phyloP scores from a whole-genome alignment of 2,888 invertebrate species.

The Danaus chrysippus region DNA sequence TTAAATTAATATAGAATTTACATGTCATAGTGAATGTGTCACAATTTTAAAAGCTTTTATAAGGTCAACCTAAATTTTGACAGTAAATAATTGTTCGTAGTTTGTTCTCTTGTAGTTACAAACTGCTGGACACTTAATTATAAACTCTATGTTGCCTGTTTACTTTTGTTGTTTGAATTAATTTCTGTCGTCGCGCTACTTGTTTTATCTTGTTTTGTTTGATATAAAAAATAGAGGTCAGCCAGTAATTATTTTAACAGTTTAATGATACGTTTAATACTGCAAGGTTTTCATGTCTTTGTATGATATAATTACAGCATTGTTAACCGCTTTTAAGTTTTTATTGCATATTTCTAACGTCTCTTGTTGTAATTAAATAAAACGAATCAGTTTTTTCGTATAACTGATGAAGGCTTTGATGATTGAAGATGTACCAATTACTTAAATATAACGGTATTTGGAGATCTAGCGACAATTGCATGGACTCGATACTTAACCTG shows the following conservation, averaged over 20 bases:
- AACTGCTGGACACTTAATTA: too few species aligned
- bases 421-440: not conserved
- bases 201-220: constrained; percentile 1
- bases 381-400: too few species aligned
- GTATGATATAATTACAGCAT: not conserved
- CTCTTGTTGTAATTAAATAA: too few species aligned
- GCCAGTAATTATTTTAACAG: constrained; percentile 26
- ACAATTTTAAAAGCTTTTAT: too few species aligned
- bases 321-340: not conserved
- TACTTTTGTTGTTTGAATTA: not conserved
- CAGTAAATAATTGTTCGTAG: too few species aligned
- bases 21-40: too few species aligned
- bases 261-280: constrained; percentile 7
- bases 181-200: not conserved
- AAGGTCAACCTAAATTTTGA: too few species aligned
- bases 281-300: constrained; percentile 3
- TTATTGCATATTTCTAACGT: too few species aligned
- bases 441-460: constrained; percentile 4
- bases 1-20: too few species aligned
- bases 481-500: constrained; percentile 7
- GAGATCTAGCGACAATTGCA: constrained; percentile 3
- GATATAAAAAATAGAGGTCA: constrained; percentile 31
- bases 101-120: too few species aligned
- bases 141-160: not conserved
- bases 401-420: too few species aligned